Percentiles rank a stretch among this genome's conserved stretches.
phyloP scores from a whole-genome alignment of 2,113 vertebrate species.

The Cyrtonyx montezumae region DNA sequence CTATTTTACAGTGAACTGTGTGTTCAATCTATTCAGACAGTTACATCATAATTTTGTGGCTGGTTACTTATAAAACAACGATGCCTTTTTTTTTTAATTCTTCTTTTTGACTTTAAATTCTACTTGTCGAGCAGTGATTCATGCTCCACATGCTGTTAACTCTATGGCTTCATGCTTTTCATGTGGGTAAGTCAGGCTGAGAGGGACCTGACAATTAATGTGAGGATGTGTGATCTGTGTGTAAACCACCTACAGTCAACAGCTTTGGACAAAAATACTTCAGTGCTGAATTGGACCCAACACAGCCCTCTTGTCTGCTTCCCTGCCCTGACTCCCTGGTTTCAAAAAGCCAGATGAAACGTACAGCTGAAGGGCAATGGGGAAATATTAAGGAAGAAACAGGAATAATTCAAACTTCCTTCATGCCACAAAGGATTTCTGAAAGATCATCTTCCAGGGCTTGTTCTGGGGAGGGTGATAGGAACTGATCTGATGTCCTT shows the following conservation, averaged over 20 bases:
- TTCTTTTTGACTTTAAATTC: not conserved
- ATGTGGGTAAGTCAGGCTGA: not conserved
- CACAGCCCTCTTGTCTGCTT: not conserved
- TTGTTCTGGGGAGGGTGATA: not conserved
- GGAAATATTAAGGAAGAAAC: rapidly evolving
- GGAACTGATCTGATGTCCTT: not conserved
- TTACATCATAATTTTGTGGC: not conserved
- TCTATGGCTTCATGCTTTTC: not conserved
- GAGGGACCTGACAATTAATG: not conserved
- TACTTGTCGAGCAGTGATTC: not conserved
- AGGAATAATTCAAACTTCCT: not conserved
- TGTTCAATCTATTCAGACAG: not conserved
- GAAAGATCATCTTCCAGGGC: not conserved
- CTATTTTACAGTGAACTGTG: not conserved
- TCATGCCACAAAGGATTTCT: not conserved
- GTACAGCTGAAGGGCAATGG: not conserved
- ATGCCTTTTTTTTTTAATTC: not conserved
- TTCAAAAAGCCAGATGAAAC: not conserved
- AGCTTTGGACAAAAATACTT: not conserved
- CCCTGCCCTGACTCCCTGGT: not conserved
- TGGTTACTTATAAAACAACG: not conserved
- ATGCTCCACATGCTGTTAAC: not conserved
- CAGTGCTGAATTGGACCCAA: not conserved
- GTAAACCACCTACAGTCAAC: constrained; percentile 11
- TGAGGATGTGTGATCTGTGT: not conserved